Base-by-base conservation (phyloP, 2,888 invertebrate genomes). In the Ophioninae sp. region DNA sequence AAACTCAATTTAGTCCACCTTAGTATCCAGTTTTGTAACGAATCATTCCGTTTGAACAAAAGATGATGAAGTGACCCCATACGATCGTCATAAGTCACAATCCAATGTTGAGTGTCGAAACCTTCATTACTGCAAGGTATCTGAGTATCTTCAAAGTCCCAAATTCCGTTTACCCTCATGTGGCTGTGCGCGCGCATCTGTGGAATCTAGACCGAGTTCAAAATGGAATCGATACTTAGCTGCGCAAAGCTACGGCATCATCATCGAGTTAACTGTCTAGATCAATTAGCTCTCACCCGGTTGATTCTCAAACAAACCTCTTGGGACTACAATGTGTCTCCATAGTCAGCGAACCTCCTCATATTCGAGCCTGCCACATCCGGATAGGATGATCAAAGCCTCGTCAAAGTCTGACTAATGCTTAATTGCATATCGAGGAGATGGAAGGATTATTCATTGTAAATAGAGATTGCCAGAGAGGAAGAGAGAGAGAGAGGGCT, bases 341-440 rank as follows among this genome's bases (percentile, higher is more conserved):
- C 51, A 67, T 51, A 58, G 51, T 51, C 69, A 39, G 58, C 37
- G 20, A 65, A 59, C 74, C 63, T 79, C 75, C 71, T 84, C 81
- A 81, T 81, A 81, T 84, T 78, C 75, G 75, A 74, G 63, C 71
- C 59, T 64, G 65, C 51, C 71, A 51, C 20, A 65, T 71, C 75
- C 73, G 65, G 67, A 67, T 71, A 78, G 81, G 56, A 69, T 56
- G 73, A 75, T 84, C 83, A 81, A 84, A 84, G 83, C 81, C 78
- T 64, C 67, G 81, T 81, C 83, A 76, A 82, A 80, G 77, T 76
- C 65, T 69, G 80, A 80, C 83, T 78, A 81, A 78, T 79, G 77
- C 77, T 74, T 85, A 83, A 86, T 85, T 81, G 80, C 81, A 61
- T 75, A 79, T 86, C 74, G 80, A 68, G 78, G 59, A 79, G 74